These are phyloP conservation scores for Sinosuthora webbiana DNA, from an alignment of 2,113 vertebrate genomes.

Conservation along the genomic window DNA sequence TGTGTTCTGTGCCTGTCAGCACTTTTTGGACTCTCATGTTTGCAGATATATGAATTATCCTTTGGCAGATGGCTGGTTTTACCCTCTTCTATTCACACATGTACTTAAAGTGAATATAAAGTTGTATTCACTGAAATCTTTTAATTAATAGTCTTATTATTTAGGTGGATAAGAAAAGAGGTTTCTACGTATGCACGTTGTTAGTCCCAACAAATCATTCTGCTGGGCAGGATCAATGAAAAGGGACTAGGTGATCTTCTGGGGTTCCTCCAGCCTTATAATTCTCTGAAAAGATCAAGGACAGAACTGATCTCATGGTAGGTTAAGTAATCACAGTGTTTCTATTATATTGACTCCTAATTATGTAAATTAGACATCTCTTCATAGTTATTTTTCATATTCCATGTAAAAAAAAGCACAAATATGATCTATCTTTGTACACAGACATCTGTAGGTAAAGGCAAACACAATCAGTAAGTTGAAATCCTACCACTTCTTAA, in stretches of 20 bases:
- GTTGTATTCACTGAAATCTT: background rate
- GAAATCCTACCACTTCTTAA: background rate
- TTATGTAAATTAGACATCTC: background rate
- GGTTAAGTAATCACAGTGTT: background rate
- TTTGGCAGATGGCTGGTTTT: constrained; percentile 18
- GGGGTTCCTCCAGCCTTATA: background rate
- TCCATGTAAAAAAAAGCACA: background rate
- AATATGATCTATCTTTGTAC: background rate
- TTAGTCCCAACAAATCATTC: background rate
- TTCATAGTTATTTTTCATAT: background rate
- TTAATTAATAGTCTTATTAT: background rate
- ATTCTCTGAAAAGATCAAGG: background rate
- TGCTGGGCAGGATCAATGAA: background rate
- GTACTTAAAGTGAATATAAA: background rate
- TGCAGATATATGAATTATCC: constrained; percentile 31
- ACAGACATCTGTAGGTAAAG: background rate
- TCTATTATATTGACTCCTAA: background rate
- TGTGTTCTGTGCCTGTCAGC: constrained; percentile 26
- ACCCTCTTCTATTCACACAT: background rate
- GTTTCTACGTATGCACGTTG: accelerated
- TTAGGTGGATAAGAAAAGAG: background rate
- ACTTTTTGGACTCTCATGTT: background rate
- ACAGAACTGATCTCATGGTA: background rate
- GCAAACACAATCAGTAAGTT: background rate
- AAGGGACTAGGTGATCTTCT: background rate